A percentile compares a stretch with the other conserved stretches of the same genome.
phyloP scores from a whole-genome alignment of 2,113 vertebrate species.

The Pithys albifrons region DNA sequence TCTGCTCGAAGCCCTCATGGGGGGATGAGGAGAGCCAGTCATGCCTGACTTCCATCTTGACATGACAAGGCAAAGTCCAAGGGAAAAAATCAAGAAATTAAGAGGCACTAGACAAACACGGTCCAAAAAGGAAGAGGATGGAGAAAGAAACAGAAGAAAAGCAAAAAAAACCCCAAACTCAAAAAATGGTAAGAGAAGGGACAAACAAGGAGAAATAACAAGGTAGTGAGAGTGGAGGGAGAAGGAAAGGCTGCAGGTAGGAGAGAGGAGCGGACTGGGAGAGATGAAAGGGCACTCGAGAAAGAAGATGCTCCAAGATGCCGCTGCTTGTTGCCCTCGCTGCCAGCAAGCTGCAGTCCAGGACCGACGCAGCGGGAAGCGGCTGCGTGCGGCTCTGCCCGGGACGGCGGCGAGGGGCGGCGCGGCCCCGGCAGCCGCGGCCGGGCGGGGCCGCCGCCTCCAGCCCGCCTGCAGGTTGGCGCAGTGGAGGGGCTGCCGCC shows the following conservation, averaged over 20 bases:
- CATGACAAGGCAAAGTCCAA: slow-evolving; percentile 71
- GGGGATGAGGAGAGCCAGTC: slow-evolving; percentile 78
- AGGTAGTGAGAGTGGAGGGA: not conserved
- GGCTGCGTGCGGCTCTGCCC: not conserved
- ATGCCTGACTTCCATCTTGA: slow-evolving; percentile 82
- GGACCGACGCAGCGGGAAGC: not conserved
- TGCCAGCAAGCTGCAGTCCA: not conserved
- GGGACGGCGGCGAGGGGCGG: not conserved
- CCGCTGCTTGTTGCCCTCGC: slow-evolving; percentile 16
- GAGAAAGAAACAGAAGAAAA: not conserved
- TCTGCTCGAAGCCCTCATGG: slow-evolving; percentile 78
- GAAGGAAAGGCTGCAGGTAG: not conserved
- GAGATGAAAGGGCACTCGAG: not conserved
- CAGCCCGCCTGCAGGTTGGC: slow-evolving; percentile 69
- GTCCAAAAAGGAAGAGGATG: not conserved
- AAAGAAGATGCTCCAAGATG: not conserved
- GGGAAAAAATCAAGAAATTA: slow-evolving; percentile 8
- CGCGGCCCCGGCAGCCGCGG: slow-evolving; percentile 24
- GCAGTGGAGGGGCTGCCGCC: slow-evolving; percentile 69
- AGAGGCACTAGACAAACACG: not conserved
- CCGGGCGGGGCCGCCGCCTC: slow-evolving; percentile 9
- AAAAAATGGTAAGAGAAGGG: not conserved
- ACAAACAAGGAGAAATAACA: not conserved
- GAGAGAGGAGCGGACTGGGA: not conserved
- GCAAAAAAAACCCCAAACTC: not conserved